Percentiles rank a stretch among this genome's conserved stretches.
Evolutionary conservation across 2,888 invertebrate species (phyloP).

Genomic region (Globia sparganii): DNA sequence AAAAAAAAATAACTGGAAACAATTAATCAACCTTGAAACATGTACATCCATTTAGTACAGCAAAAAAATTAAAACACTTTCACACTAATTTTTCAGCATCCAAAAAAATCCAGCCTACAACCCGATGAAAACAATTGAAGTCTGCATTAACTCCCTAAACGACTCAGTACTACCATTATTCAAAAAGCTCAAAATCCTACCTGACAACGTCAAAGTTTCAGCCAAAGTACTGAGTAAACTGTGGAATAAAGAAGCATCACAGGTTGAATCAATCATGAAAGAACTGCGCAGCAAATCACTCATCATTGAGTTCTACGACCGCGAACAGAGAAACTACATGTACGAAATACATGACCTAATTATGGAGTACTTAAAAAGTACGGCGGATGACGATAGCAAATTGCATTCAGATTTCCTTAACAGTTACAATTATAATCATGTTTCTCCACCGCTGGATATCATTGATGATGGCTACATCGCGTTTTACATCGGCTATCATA

Average conservation of each 20-base stretch:
- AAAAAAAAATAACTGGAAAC: background rate
- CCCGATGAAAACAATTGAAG: conserved; percentile 89
- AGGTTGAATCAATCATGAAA: conserved; percentile 92
- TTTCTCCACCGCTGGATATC: conserved; percentile 89
- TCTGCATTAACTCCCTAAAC: conserved; percentile 91
- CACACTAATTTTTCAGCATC: conserved; percentile 72
- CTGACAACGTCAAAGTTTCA: conserved; percentile 92
- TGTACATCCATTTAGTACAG: background rate
- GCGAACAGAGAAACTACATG: conserved; percentile 90
- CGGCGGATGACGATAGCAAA: conserved; percentile 81
- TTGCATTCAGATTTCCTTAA: conserved; percentile 91
- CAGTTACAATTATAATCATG: conserved; percentile 89
- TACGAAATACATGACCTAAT: conserved; percentile 94
- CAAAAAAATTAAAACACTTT: background rate
- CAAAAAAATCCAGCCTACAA: conserved; percentile 76
- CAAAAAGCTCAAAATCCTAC: conserved; percentile 92
- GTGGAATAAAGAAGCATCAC: conserved; percentile 80
- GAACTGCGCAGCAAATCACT: conserved; percentile 92
- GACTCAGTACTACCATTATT: conserved; percentile 88
- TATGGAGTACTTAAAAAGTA: conserved; percentile 91
- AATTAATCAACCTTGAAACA: background rate
- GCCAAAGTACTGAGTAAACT: conserved; percentile 88
- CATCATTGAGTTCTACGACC: conserved; percentile 91
- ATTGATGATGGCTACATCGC: conserved; percentile 94
- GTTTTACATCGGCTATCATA: conserved; percentile 93